These are phyloP conservation scores for Hypercompe scribonia DNA, from an alignment of 2,888 invertebrate genomes.

Conservation along the genomic window DNA sequence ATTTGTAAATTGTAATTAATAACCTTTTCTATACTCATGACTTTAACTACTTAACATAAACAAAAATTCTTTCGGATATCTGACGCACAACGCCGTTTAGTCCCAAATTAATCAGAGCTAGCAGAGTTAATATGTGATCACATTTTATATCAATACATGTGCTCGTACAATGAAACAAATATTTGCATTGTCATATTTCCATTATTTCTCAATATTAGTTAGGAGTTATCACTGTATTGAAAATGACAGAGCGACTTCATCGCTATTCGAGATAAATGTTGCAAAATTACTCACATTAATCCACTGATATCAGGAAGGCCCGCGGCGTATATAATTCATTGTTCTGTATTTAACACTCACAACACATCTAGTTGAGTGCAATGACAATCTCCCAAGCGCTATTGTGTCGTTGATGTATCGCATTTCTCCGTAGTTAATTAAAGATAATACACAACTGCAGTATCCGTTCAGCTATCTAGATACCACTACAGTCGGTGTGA, in stretches of 20 bases:
- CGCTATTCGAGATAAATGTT: neutral
- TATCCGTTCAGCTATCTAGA: slow-evolving; percentile 5
- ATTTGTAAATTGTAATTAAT: too few species aligned
- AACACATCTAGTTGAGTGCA: neutral
- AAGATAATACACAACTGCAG: slow-evolving; percentile 3
- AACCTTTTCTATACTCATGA: neutral
- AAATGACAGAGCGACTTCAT: neutral
- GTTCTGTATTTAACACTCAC: neutral
- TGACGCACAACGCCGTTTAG: too few species aligned
- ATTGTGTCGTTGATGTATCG: slow-evolving; percentile 25
- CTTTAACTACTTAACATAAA: neutral
- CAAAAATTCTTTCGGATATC: too few species aligned
- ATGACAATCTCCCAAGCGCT: slow-evolving; percentile 10
- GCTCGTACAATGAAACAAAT: too few species aligned
- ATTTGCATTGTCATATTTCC: too few species aligned
- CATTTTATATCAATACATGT: too few species aligned
- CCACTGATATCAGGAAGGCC: neutral
- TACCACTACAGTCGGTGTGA: neutral
- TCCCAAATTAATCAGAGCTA: too few species aligned
- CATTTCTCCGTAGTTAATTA: slow-evolving; percentile 17
- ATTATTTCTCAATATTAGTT: too few species aligned
- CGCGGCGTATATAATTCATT: neutral
- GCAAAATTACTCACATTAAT: neutral
- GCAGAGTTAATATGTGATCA: too few species aligned
- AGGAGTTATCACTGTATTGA: neutral